Percentiles rank a stretch among this genome's conserved stretches.
These are phyloP conservation scores for Paguma larvata DNA, from an alignment of 2,797 vertebrate genomes.

Conservation along the genomic window DNA sequence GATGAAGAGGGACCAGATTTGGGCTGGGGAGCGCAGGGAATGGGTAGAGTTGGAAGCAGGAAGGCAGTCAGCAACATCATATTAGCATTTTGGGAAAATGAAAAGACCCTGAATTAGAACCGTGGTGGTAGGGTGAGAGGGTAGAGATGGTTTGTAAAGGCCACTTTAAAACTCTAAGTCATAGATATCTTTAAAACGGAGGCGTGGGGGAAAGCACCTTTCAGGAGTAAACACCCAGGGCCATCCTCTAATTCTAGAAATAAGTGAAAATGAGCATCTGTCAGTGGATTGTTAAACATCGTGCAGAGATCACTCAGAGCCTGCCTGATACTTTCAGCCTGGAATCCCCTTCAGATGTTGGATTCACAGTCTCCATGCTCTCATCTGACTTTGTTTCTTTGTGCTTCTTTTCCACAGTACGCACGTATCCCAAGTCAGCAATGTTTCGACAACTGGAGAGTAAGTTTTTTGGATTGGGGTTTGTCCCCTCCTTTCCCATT, in stretches of 20 bases:
- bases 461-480: slow-evolving; percentile 88
- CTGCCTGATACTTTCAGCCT: not conserved
- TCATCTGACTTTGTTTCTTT: slow-evolving; percentile 61
- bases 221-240: not conserved
- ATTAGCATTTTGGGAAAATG: not conserved
- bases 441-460: slow-evolving; percentile 92
- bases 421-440: slow-evolving; percentile 92
- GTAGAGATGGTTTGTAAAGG: not conserved
- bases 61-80: not conserved
- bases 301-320: not conserved
- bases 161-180: not conserved
- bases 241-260: not conserved
- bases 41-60: not conserved
- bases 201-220: not conserved
- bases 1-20: not conserved
- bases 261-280: not conserved
- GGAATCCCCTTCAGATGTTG: not conserved
- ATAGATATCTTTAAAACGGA: not conserved
- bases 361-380: not conserved
- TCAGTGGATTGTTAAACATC: not conserved
- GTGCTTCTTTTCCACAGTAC: slow-evolving; percentile 89
- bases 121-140: not conserved
- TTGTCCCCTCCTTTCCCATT: not conserved
- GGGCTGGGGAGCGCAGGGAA: not conserved
- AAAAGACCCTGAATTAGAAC: not conserved